phyloP scores from a whole-genome alignment of 2,888 invertebrate genomes.

The Adela reaumurella region DNA sequence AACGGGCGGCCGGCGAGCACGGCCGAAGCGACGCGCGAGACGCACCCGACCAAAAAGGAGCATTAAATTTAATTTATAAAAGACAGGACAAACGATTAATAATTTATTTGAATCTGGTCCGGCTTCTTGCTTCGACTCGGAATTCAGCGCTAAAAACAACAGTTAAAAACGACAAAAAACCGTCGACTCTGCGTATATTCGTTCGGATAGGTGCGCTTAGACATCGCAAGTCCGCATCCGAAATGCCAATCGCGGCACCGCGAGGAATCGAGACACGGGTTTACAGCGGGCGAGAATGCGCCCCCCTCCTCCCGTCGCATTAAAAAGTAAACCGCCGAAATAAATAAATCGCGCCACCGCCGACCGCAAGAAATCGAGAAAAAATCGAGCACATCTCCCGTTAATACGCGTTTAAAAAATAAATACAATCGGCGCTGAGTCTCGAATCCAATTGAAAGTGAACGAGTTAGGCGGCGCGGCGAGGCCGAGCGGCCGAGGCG shows the following conservation, averaged over 20 bases:
- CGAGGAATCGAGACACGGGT: constrained; percentile 52
- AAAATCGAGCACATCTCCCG: constrained; percentile 51
- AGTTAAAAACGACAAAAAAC: constrained; percentile 32
- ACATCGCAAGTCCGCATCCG: constrained; percentile 17
- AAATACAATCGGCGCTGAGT: constrained; percentile 47
- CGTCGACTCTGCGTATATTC: constrained; percentile 45
- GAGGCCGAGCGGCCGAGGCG: constrained; percentile 5
- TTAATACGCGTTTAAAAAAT: constrained; percentile 49
- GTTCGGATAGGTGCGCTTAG: constrained; percentile 40
- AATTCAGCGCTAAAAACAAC: constrained; percentile 54
- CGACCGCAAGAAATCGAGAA: constrained; percentile 21
- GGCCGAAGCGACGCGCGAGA: constrained; percentile 7
- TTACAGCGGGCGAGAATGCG: constrained; percentile 54
- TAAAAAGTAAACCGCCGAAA: constrained; percentile 46
- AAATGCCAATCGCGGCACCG: constrained; percentile 57
- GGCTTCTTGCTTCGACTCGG: constrained; percentile 43
- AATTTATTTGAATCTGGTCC: constrained; percentile 52
- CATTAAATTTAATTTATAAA: constrained; percentile 54
- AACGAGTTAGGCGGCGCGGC: constrained; percentile 29
- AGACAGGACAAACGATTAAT: constrained; percentile 59
- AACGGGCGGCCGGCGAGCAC: constrained; percentile 17
- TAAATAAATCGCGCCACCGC: constrained; percentile 45
- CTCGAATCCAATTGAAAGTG: constrained; percentile 53
- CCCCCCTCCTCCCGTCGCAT: constrained; percentile 21
- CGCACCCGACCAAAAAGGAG: constrained; percentile 41